Percentiles rank a stretch among this genome's conserved stretches.
phyloP scores from a whole-genome alignment of 1,140 invertebrate genomes.

The Thaumatotibia leucotreta region DNA sequence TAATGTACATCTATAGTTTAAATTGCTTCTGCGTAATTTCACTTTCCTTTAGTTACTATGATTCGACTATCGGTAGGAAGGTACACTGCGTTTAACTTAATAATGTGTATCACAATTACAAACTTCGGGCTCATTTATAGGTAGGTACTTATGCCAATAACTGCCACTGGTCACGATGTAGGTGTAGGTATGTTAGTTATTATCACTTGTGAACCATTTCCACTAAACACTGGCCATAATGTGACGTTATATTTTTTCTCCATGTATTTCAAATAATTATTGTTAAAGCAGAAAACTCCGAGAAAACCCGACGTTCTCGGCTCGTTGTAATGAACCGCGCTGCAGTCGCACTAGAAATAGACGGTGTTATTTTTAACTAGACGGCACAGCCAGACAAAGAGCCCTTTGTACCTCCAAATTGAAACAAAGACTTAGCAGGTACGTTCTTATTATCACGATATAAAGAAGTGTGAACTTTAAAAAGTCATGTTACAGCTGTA shows the following conservation, averaged over 20 bases:
- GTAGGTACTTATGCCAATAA: no score
- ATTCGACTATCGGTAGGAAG: no score
- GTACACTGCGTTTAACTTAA: no score
- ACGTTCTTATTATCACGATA: neutral
- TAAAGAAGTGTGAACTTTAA: neutral
- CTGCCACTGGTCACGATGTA: no score
- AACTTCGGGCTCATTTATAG: no score
- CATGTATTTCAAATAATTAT: no score
- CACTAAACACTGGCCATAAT: neutral
- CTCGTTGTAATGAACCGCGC: neutral
- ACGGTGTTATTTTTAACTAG: conserved; percentile 5
- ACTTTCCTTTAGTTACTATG: no score
- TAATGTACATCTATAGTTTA: no score
- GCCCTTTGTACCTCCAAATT: conserved; percentile 6
- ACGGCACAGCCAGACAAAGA: neutral
- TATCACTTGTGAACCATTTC: neutral
- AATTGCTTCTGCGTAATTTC: no score
- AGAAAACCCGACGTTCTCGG: neutral
- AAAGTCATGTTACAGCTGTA: neutral
- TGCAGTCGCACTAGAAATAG: conserved; percentile 12
- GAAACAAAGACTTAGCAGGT: neutral
- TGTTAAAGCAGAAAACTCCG: neutral
- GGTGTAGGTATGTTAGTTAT: no score
- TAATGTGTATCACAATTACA: no score
- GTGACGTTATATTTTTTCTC: neutral